Evolutionary conservation across 2,113 vertebrate genomes (phyloP), one percentile per base, ranked within the genome.

Genomic region (Plestiodon gilberti): DNA sequence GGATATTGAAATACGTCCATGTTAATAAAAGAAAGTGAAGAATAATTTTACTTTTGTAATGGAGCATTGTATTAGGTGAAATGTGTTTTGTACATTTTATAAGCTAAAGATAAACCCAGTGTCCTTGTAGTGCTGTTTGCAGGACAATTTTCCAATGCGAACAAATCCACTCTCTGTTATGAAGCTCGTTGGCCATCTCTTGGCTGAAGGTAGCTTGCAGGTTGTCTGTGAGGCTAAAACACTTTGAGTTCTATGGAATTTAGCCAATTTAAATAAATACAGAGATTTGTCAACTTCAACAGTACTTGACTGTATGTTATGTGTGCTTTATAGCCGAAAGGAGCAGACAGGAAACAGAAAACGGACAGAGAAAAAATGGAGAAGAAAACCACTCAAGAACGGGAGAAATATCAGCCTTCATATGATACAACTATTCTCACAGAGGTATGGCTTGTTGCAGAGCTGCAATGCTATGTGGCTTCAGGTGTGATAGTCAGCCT

Each of bases 301-400:
- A 78, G 82, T 85, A 7, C 84, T 89, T 90, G 83, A 80, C 88
- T 65, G 85, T 92, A 65, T 94, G 48, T 89, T 96, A 28, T 96
- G 67, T 91, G 33, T 81, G 43, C n/a, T 87, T 93, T 95, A 15
- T 88, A 99, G 98, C 98, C 98, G 35, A 99, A 99, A 96, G 98
- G 98, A 93, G 98, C 98, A 2, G 98, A 99, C 93, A 97, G 98
- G 86, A 99, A 99, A 91, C 98, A 99, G 94, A 99, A 99, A 95
- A 99, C 98, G 0, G 98, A 99, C 95, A 94, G 97, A 67, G 98
- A 99, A 78, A 99, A 98, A 96, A 98, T 99, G 88, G 98, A 98
- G 86, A 99, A 98, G 92, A 98, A 98, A 93, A 96, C 95, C 0
- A 92, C 94, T 70, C 97, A 97, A 38, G 98, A 99, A 92, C 97